phyloP scores from a whole-genome alignment of 1,140 invertebrate genomes.

The Dryas iulia region DNA sequence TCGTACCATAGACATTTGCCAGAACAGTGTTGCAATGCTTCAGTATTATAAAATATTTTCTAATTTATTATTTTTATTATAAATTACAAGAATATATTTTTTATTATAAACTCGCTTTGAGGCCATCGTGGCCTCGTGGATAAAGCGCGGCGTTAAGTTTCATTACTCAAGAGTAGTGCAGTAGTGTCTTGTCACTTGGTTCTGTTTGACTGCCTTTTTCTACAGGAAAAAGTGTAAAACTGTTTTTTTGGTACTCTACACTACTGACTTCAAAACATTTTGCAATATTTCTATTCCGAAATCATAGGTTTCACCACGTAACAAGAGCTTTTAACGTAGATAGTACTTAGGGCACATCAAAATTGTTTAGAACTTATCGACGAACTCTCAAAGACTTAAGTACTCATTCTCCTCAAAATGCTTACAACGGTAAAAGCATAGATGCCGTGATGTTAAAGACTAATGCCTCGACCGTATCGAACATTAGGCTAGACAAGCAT shows the following conservation, averaged over 20 bases:
- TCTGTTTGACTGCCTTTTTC: too few species aligned
- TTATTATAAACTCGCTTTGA: too few species aligned
- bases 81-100: too few species aligned
- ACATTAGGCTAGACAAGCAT: background rate
- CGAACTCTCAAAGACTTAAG: slow-evolving; percentile 20
- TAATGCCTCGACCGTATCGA: slow-evolving; percentile 9
- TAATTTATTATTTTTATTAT: too few species aligned
- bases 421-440: slow-evolving; percentile 28
- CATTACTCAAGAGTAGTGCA: too few species aligned
- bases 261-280: background rate
- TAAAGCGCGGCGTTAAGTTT: too few species aligned
- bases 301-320: background rate
- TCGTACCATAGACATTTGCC: too few species aligned
- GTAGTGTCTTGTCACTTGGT: too few species aligned
- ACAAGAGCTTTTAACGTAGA: slow-evolving; percentile 19
- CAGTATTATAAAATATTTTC: too few species aligned
- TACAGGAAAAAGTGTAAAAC: too few species aligned
- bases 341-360: slow-evolving; percentile 1
- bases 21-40: too few species aligned
- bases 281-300: background rate
- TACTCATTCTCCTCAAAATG: slow-evolving; percentile 18
- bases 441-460: slow-evolving; percentile 5
- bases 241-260: background rate
- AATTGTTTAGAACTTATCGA: slow-evolving; percentile 20
- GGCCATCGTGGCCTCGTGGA: too few species aligned